Base-by-base conservation (phyloP, 2,797 vertebrate species). In the Ptychadena robeensis region DNA sequence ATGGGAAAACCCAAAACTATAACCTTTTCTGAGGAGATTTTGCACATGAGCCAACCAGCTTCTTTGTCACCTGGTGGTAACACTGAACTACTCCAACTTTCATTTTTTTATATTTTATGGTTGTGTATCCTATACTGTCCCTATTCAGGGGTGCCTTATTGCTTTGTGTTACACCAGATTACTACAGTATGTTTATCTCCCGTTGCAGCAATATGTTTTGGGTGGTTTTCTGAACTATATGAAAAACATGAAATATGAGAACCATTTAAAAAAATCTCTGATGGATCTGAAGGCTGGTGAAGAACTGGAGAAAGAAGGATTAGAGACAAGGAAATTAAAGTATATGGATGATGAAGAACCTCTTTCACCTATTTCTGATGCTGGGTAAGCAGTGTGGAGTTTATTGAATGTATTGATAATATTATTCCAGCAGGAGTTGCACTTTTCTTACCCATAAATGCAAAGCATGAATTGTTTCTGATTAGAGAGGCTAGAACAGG, bases 221-320 rank as follows among this genome's bases (percentile, higher is more conserved):
- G 94, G 92, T 83, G 96, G 96, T 0, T 97, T 94, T 90, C 95
- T 98, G 53, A 92, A 91, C 76, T 94, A 94, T 65, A 32, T 94
- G 85, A 89, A 91, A 86, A 48, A 90, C 65, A 82, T 91, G n/a
- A 94, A 95, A 59, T 92, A 85, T 9, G 92, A 94, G 77, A 85
- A 91, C 18, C 87, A 91, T 18, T 90, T 94, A 22, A 89, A 90
- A 82, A 89, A 91, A 34, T 88, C 91, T 63, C 88, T 93, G 61
- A 85, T 85, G n/a, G 57, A 85, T 0, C 88, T 94, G 85, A 68
- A 92, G 53, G 92, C 88, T 73, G 85, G 73, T 31, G 91, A 92
- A 0, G 92, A 93, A 67, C 83, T 93, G 4, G 91, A 91, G 83
- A 89, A 86, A 12, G 90, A 91, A 22, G 86, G 88, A 35, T 3